Evolutionary conservation across 2,113 vertebrate genomes (phyloP).

Genomic region (Eptesicus fuscus): DNA sequence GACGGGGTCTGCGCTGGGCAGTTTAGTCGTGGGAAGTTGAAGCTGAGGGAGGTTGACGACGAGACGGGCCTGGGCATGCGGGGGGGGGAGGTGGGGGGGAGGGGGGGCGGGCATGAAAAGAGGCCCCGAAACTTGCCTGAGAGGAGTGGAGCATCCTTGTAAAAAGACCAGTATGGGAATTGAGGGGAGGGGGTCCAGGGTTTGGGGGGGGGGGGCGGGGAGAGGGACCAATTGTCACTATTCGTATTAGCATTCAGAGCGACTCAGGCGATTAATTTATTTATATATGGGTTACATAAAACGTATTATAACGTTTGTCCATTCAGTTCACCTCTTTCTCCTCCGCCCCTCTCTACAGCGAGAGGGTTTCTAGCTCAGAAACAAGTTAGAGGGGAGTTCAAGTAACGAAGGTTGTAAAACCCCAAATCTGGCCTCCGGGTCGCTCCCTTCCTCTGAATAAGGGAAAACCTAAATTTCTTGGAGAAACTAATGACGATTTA

Average conservation of each 20-base stretch:
- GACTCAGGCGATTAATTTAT: conserved; percentile 43
- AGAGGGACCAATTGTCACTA: neutral
- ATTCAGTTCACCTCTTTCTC: neutral
- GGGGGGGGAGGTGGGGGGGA: conserved; percentile 70
- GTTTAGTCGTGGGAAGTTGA: conserved; percentile 79
- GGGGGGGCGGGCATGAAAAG: neutral
- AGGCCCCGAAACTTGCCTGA: conserved; percentile 75
- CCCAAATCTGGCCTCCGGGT: neutral
- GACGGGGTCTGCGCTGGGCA: conserved; percentile 81
- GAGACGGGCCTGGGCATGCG: conserved; percentile 79
- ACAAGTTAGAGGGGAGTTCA: neutral
- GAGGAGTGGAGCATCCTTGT: conserved; percentile 81
- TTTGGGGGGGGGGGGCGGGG: neutral
- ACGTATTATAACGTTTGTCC: neutral
- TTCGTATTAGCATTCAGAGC: neutral
- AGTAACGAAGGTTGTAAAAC: neutral
- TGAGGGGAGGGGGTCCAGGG: conserved; percentile 38
- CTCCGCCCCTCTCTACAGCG: neutral
- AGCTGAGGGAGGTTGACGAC: conserved; percentile 81
- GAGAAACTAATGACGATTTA: neutral
- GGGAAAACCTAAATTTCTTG: neutral
- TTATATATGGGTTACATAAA: conserved; percentile 64
- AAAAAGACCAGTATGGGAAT: conserved; percentile 50
- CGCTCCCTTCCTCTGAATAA: neutral
- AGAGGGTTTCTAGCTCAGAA: neutral